Evolutionary conservation across 2,113 vertebrate species (phyloP).

Genomic region (Arizona elegans): DNA sequence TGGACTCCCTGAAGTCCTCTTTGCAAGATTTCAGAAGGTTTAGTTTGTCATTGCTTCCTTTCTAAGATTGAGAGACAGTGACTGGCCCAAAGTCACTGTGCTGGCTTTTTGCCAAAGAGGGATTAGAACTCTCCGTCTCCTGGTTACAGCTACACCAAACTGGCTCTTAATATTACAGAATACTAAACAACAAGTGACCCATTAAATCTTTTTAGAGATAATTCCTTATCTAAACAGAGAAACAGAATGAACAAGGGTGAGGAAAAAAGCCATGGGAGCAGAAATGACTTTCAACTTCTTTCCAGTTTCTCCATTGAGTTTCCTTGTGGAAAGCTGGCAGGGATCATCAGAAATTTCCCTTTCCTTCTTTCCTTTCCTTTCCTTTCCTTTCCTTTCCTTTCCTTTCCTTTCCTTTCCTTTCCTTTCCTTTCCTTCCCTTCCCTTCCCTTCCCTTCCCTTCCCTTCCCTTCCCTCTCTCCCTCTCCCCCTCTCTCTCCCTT

Average conservation of each 20-base stretch:
- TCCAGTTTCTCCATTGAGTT: not conserved
- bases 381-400: too few species aligned
- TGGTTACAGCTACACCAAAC: not conserved
- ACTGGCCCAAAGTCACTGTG: not conserved
- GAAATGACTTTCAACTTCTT: not conserved
- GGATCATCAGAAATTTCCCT: not conserved
- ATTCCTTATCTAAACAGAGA: not conserved
- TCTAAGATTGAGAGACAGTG: not conserved
- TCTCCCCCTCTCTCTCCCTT: too few species aligned
- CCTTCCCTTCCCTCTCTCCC: too few species aligned
- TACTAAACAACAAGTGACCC: not conserved
- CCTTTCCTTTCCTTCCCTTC: too few species aligned
- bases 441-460: too few species aligned
- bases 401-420: too few species aligned
- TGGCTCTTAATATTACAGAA: not conserved
- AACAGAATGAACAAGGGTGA: not conserved
- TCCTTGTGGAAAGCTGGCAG: not conserved
- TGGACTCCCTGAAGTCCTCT: not conserved
- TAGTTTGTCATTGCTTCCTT: not conserved
- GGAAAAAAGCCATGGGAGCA: not conserved
- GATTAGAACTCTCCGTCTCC: not conserved
- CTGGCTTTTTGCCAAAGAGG: not conserved
- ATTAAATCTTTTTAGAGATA: not conserved
- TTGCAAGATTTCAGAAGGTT: not conserved
- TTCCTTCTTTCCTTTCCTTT: too few species aligned